Conservation (phyloP, 2,113 vertebrate genomes). For the Tachuris rubrigastra region DNA sequence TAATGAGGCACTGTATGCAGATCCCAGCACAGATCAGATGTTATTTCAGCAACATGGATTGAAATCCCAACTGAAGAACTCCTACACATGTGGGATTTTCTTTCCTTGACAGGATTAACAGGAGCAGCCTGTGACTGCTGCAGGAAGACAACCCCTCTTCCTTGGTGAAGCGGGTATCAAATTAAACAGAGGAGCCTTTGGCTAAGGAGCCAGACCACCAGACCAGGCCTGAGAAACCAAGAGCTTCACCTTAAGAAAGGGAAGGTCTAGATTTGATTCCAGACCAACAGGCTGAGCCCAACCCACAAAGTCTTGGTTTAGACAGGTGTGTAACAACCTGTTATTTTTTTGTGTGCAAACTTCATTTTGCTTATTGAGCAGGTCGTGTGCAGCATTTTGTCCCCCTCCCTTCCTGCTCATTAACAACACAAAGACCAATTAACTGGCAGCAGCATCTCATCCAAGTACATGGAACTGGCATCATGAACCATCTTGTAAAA, state of each 20-base stretch:
- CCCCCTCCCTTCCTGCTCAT: neutral
- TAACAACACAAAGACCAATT: neutral
- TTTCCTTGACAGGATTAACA: neutral
- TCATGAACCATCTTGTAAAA: neutral
- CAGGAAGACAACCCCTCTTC: neutral
- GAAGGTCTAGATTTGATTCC: neutral
- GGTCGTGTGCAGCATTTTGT: neutral
- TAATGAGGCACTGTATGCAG: constrained; percentile 64
- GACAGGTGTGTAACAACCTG: no score
- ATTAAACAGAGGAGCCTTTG: fast-evolving
- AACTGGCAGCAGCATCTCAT: neutral
- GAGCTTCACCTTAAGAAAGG: neutral
- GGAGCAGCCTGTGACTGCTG: neutral
- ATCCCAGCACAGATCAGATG: constrained; percentile 50
- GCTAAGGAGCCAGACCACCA: neutral
- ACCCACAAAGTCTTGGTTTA: neutral
- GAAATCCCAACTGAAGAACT: neutral
- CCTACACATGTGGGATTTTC: neutral
- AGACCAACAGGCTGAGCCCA: neutral
- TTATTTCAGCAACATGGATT: constrained; percentile 24
- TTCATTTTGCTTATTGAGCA: neutral
- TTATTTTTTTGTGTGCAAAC: neutral
- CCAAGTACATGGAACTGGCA: neutral
- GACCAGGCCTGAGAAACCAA: neutral
- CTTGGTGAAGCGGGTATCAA: neutral